phyloP scores from a whole-genome alignment of 1,140 invertebrate genomes.

The Archegozetes longisetosus region DNA sequence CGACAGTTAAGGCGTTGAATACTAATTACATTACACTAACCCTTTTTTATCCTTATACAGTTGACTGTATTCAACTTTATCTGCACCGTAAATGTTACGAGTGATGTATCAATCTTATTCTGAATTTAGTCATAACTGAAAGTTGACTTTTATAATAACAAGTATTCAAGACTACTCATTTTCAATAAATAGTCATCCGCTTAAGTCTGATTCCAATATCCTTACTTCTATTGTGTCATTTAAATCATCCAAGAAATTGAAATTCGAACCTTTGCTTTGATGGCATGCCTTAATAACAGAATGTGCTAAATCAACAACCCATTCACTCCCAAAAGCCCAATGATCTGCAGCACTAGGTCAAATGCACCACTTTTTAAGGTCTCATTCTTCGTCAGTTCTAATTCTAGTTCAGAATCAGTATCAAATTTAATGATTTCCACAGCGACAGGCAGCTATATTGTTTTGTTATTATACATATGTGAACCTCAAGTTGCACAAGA shows the following conservation, averaged over 20 bases:
- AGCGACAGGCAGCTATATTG: constrained; percentile 76
- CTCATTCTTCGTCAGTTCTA: constrained; percentile 56
- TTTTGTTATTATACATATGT: constrained; percentile 77
- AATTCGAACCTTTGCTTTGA: constrained; percentile 33
- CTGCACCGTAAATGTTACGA: constrained; percentile 89
- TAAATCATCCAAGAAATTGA: constrained; percentile 68
- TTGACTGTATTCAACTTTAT: constrained; percentile 51
- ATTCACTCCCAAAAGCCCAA: constrained; percentile 76
- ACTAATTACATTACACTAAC: constrained; percentile 51
- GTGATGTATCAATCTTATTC: constrained; percentile 83
- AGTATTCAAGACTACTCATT: neutral
- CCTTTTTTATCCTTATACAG: constrained; percentile 41
- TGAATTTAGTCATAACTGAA: constrained; percentile 27
- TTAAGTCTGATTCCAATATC: too few species aligned
- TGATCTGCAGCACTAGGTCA: constrained; percentile 68
- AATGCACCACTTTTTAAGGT: constrained; percentile 59
- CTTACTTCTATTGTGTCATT: constrained; percentile 28
- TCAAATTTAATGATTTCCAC: constrained; percentile 77
- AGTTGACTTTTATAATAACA: neutral
- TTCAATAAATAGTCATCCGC: too few species aligned
- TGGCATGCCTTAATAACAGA: constrained; percentile 62
- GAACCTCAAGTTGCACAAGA: constrained; percentile 80
- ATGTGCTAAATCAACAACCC: constrained; percentile 67
- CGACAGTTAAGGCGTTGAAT: too few species aligned
- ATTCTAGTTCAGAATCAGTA: constrained; percentile 67